Evolutionary conservation across 1,140 invertebrate genomes (phyloP).

Genomic region (Aculops lycopersici): DNA sequence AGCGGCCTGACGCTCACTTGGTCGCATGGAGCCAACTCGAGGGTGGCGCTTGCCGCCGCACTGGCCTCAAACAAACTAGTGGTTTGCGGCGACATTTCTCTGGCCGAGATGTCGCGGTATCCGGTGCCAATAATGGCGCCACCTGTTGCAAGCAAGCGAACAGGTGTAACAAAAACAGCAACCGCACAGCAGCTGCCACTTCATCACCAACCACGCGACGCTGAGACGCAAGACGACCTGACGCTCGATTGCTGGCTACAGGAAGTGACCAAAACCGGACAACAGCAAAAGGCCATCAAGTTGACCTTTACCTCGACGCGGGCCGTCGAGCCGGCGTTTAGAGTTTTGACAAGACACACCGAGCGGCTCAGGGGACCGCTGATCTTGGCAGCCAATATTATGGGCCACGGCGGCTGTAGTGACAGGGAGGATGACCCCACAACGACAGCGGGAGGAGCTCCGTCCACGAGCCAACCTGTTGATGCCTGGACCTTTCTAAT

Average conservation of each 20-base stretch:
- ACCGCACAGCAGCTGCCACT: no score
- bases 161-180: no score
- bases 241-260: no score
- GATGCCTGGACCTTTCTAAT: slow-evolving; percentile 30
- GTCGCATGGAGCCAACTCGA: background rate
- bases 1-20: background rate
- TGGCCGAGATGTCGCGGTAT: slow-evolving; percentile 18
- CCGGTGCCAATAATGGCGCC: slow-evolving; percentile 37
- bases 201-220: no score
- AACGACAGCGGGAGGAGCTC: no score
- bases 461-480: slow-evolving; percentile 25
- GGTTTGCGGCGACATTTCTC: slow-evolving; percentile 54
- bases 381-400: slow-evolving; percentile 67
- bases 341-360: slow-evolving; percentile 9
- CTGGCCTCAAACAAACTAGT: slow-evolving; percentile 30
- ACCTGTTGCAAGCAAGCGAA: no score
- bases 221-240: no score
- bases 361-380: slow-evolving; percentile 21
- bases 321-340: slow-evolving; percentile 30
- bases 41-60: background rate
- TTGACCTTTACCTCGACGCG: slow-evolving; percentile 54
- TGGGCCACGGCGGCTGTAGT: no score
- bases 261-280: no score
- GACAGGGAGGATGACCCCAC: no score
- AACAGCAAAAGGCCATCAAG: slow-evolving; percentile 36